Percentiles rank a stretch among this genome's conserved stretches.
These are phyloP conservation scores for Cisticola juncidis DNA, from an alignment of 2,113 vertebrate genomes.

Conservation along the genomic window DNA sequence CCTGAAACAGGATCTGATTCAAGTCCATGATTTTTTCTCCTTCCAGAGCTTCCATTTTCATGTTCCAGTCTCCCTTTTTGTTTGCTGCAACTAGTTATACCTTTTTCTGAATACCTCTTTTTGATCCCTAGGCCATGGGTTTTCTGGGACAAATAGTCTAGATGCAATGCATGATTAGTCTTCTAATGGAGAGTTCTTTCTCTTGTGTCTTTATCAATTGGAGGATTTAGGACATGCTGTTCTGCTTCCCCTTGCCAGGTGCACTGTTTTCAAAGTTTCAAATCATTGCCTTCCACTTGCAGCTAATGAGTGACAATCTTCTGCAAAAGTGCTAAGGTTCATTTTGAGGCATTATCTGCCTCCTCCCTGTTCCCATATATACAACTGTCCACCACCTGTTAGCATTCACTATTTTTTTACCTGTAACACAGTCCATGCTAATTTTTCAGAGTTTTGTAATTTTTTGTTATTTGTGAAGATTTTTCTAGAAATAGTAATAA, in stretches of 20 bases:
- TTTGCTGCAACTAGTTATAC: neutral
- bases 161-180: neutral
- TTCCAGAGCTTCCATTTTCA: neutral
- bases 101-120: neutral
- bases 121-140: neutral
- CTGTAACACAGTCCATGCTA: neutral
- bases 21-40: neutral
- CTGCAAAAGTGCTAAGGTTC: neutral
- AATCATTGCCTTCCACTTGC: accelerated
- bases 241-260: neutral
- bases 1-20: neutral
- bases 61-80: neutral
- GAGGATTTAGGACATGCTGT: neutral
- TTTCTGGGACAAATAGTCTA: neutral
- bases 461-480: neutral
- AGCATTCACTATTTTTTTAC: neutral
- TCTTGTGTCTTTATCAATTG: neutral
- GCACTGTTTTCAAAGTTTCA: neutral
- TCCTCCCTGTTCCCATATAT: neutral
- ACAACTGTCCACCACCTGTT: neutral
- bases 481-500: neutral
- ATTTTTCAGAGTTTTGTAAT: neutral
- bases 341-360: neutral
- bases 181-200: neutral
- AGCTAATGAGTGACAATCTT: neutral